Evolutionary conservation across 1,140 invertebrate genomes (phyloP), one percentile per base, ranked within the genome.

Genomic region (Augochlora pura): DNA sequence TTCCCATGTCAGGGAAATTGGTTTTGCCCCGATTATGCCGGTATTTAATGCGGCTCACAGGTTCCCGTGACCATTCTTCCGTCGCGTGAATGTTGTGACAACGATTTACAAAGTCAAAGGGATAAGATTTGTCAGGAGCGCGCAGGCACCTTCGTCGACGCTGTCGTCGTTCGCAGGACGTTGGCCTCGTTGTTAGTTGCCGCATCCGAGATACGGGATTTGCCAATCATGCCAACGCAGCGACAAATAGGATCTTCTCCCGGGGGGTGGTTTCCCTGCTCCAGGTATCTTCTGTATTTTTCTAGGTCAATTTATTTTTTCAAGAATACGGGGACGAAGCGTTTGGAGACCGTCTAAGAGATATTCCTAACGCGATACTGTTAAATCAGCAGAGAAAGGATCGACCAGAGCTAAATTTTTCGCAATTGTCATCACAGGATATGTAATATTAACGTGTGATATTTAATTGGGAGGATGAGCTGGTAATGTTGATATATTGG

Each of bases 41-140:
- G 32, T 38, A 39, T 54, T 64, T 64, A 72, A 63, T 72, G 46
- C 76, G 32, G 42, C 42, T 57, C 74, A 38, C 54, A 65, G 27
- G n/a, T 10, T 7, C 21, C 21, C 46, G 16, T 6, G 23, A 23
- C 64, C 27, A 27, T 2, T 49, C 46, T 69, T 38, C 12, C 57
- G 57, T 57, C 62, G 54, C 38, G 46, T 18, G 32, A 82, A 66
- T 73, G 70, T 78, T 68, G 54, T 74, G 49, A 79, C 68, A 59
- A 25, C 32, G 60, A 63, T 66, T 69, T 76, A 76, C 71, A 12
- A 68, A 75, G 70, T 79, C 77, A 65, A 63, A 21, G 4, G 60
- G 49, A 12, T 18, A 23, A 74, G 60, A 79, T 74, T 74, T 73
- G 46, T 7, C 25, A 21, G 38, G 63, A 25, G 39, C 9, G 46